Base-by-base conservation (phyloP, 2,888 invertebrate genomes). In the Harpalus rufipes region DNA sequence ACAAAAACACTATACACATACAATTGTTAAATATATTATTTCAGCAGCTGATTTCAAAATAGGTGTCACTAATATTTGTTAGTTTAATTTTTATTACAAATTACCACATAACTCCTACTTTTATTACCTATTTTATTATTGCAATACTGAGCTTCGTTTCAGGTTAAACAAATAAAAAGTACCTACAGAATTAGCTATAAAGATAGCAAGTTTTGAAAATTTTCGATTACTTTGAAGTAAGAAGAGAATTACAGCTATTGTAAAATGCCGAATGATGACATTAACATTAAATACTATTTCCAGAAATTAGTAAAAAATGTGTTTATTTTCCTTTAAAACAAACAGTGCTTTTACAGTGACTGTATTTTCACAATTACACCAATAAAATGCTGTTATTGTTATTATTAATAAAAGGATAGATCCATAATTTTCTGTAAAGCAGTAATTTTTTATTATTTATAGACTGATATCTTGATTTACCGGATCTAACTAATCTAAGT, bases 1-100 rank as follows among this genome's bases (percentile, higher is more conserved):
- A 74, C 44, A 74, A 74, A 74, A 74, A 74, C 8, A 41, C 18
- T 74, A 74, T 74, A 44, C 72, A 44, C 44, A 44, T 14, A 18
- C 41, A 63, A 44, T 74, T 44, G 14, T 39, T 68, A 68, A 74
- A 74, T 74, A 21, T 16, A 18, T 74, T 1, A 44, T 18, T 18
- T 39, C n/a, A 63, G 12, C 21, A 21, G 63, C 21, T 63, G 25
- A 21, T 63, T 63, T 21, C 25, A 21, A 63, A 25, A 63, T 25
- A 63, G 10, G 44, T 51, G 10, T 10, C 44, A 51, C 44, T 51
- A 10, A 32, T 51, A 51, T 51, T 51, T 51, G 44, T 51, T 51
- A 51, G 44, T 51, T 51, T 51, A 51, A 2, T 12, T 51, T 51
- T 51, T 51, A 51, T 51, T 51, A 51, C 44, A 51, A 51, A 51